These are phyloP conservation scores for Enteromius thamalakanensis DNA, from an alignment of 2,797 vertebrate species.

Conservation along the genomic window DNA sequence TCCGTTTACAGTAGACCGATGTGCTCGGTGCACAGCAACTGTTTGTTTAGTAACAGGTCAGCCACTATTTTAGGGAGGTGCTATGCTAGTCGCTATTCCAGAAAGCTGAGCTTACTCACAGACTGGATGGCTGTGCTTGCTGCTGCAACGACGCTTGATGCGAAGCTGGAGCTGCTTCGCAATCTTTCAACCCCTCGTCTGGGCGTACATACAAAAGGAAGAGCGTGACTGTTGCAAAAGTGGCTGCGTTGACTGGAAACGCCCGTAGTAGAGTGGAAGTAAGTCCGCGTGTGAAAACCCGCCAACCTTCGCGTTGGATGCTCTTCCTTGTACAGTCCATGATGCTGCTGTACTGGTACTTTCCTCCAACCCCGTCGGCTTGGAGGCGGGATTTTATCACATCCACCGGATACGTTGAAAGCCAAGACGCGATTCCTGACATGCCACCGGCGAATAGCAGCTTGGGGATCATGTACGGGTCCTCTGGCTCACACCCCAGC, in stretches of 20 bases:
- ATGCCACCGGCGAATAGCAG: constrained; percentile 92
- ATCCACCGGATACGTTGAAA: constrained; percentile 93
- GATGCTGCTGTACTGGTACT: constrained; percentile 85
- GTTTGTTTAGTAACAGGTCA: constrained; percentile 15
- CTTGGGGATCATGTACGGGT: constrained; percentile 90
- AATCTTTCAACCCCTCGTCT: constrained; percentile 74
- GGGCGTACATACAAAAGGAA: constrained; percentile 87
- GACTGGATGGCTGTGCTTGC: constrained; percentile 79
- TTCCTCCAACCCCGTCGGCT: constrained; percentile 88
- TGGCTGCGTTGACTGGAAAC: constrained; percentile 95
- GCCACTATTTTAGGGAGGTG: background rate
- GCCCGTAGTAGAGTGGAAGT: constrained; percentile 93
- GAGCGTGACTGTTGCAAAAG: constrained; percentile 93
- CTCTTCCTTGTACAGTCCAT: constrained; percentile 90
- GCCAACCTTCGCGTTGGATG: constrained; percentile 86
- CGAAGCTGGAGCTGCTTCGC: constrained; percentile 70
- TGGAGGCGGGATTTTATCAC: constrained; percentile 97
- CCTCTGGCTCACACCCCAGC: constrained; percentile 87
- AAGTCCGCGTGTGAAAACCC: constrained; percentile 91
- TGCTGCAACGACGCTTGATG: constrained; percentile 70
- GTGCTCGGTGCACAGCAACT: background rate
- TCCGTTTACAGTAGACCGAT: constrained; percentile 9
- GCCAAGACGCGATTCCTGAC: constrained; percentile 93
- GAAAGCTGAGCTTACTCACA: constrained; percentile 69
- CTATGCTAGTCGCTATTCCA: background rate